Base-by-base conservation (phyloP, 2,888 invertebrate genomes). In the Thecophora atra region DNA sequence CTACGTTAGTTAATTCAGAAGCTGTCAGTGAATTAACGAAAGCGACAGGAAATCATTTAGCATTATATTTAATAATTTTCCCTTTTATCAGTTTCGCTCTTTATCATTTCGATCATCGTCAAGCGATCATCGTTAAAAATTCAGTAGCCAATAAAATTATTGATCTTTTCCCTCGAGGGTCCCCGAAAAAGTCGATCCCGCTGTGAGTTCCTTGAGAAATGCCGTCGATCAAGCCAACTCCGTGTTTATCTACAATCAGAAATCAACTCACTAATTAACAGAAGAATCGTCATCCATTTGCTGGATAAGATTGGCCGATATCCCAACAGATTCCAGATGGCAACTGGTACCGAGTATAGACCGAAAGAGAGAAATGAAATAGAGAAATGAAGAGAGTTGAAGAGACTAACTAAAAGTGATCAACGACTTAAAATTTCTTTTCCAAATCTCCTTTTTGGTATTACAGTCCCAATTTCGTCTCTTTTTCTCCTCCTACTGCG, bases 181-280 rank as follows among this genome's bases (percentile, higher is more conserved):
- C 37, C 11, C 37, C 37, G 37, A 6, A 37, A 37, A 30, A 37
- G n/a, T n/a, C 24, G n/a, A 47, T 65, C 65, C 44, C 65, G 65
- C 65, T 65, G 65, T 4, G 60, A 28, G 26, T 65, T 65, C n/a
- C 42, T 44, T 26, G 26, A 15, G 28, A 37, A 37, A 37, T 37
- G 37, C 11, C 6, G 3, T 37, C 37, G 5, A 44, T 19, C 64
- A 26, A 42, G 21, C 17, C 47, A 54, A n/a, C 28, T 54, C 15
- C 52, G 51, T 56, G 47, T 28, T 51, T 63, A 30, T 42, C 62
- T 51, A 37, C 3, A 52, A 60, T 70, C 63, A 19, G 70, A 63
- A 70, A 62, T 70, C 70, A 63, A 63, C 30, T 70, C 63, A 52
- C 70, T 70, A 70, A 70, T 70, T 70, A 70, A 70, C 70, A 11